Evolutionary conservation across 1,140 invertebrate species (phyloP), one percentile per base, ranked within the genome.

Genomic region (Eurosta solidaginis): DNA sequence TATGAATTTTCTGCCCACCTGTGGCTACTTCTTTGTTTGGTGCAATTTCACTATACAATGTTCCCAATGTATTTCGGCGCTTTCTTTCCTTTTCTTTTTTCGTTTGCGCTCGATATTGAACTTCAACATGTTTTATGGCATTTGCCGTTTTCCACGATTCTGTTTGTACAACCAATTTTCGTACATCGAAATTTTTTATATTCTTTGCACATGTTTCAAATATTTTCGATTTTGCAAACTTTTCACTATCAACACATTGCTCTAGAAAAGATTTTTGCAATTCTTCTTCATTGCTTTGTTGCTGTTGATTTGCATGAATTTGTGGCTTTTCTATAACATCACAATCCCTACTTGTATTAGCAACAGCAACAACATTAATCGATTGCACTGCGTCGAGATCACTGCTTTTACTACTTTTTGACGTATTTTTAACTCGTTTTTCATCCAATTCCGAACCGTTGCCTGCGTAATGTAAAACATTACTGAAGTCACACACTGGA

Each of bases 11-110:
- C 40, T 68, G 59, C 76, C 76, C 76, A 77, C 76, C 76, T 77
- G 76, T 77, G 76, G 76, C 76, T n/a, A n/a, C n/a, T 77, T 45
- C 29, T 63, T 77, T 75, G 25, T 40, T n/a, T n/a, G n/a, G 25
- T 75, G 42, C 44, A 7, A 27, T 49, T 75, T 33, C 74, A 75
- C 42, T 33, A 25, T 75, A 40, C n/a, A n/a, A n/a, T 20, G 59
- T 33, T 63, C 29, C 54, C 54, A 63, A 27, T 33, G 54, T 33
- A 27, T 22, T 36, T 7, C 27, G 4, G 59, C 40, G n/a, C 20
- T 17, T 33, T 36, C 54, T 63, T 54, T 40, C 12, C 25, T 76
- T 22, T 63, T 77, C 40, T 54, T 63, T 40, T 77, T 59, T 45
- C 25, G 42, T 22, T 59, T 29, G 42, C 27, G 36, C 59, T 40